Percentiles rank a stretch among this genome's conserved stretches.
Evolutionary conservation across 2,797 vertebrate species (phyloP).

Genomic region (Pangasius macronema): DNA sequence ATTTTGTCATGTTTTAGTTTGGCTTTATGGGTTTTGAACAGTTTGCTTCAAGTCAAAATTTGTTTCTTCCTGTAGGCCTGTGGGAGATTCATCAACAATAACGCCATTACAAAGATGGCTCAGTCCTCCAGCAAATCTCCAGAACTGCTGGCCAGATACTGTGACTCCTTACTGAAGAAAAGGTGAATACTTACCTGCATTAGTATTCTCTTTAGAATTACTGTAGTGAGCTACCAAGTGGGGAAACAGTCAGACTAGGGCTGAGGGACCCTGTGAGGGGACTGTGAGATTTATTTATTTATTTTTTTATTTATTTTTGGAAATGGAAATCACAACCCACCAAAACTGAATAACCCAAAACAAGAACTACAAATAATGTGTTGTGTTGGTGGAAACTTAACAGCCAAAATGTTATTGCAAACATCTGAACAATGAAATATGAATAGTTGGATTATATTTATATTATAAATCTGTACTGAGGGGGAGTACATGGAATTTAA

Average conservation of each 20-base stretch:
- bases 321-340: neutral
- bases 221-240: neutral
- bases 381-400: neutral
- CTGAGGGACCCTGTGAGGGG: neutral
- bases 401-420: neutral
- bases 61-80: slow-evolving; percentile 79
- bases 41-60: neutral
- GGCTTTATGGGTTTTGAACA: neutral
- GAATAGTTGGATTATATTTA: neutral
- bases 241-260: neutral
- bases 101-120: slow-evolving; percentile 95
- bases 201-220: neutral
- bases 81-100: slow-evolving; percentile 93
- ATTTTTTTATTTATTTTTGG: neutral
- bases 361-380: neutral
- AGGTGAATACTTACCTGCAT: slow-evolving; percentile 69
- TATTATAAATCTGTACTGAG: neutral
- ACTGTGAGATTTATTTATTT: neutral
- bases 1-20: neutral
- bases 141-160: slow-evolving; percentile 86
- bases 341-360: neutral
- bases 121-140: slow-evolving; percentile 98
- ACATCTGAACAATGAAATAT: neutral
- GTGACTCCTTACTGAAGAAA: slow-evolving; percentile 88
- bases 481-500: neutral